Conservation (phyloP, 2,888 invertebrate genomes). For the Antheraea assamensis region DNA sequence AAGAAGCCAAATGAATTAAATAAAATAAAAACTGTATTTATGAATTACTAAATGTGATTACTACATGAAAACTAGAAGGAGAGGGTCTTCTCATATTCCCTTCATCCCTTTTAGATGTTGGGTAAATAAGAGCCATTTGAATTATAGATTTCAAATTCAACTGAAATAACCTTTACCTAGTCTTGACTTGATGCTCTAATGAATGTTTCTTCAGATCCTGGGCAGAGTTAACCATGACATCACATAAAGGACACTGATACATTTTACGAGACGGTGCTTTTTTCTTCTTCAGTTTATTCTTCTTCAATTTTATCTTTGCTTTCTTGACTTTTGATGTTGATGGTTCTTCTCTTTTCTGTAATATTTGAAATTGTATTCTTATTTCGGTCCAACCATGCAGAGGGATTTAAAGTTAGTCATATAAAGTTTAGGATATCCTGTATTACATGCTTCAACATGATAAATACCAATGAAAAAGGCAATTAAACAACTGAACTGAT, state of each 20-base stretch:
- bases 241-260: conserved; percentile 35
- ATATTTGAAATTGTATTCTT: neutral
- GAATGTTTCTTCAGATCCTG: conserved; percentile 38
- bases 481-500: too few relatives aligned
- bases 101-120: too few relatives aligned
- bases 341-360: conserved; percentile 17
- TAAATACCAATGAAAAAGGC: too few relatives aligned
- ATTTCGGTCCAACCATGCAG: too few relatives aligned
- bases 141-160: neutral
- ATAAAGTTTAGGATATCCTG: neutral
- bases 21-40: too few relatives aligned
- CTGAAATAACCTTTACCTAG: conserved; percentile 33
- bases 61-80: too few relatives aligned
- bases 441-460: neutral
- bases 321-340: conserved; percentile 20
- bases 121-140: neutral
- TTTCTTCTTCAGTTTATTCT: conserved; percentile 27
- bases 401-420: too few relatives aligned
- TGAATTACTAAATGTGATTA: too few relatives aligned
- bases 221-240: conserved; percentile 32
- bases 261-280: conserved; percentile 23
- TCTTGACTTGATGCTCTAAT: conserved; percentile 43
- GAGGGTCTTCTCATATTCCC: too few relatives aligned
- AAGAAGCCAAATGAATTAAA: too few relatives aligned
- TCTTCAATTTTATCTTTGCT: conserved; percentile 4